Evolutionary conservation across 2,113 vertebrate species (phyloP), one percentile per base, ranked within the genome.

Genomic region (Chrysochloris asiatica): DNA sequence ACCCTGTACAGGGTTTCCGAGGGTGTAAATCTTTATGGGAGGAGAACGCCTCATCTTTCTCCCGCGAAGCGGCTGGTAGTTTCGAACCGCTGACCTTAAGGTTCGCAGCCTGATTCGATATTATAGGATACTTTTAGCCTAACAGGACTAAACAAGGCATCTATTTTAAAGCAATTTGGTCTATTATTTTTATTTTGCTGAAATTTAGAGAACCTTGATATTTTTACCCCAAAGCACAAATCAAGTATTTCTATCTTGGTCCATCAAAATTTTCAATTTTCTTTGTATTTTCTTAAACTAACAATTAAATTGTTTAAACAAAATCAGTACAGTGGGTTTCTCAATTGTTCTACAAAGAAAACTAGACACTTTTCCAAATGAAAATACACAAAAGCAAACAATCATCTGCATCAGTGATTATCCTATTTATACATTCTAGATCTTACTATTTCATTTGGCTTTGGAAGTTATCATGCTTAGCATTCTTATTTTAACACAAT

Each of bases 221-320:
- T 56, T 85, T 52, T 63, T 77, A 78, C 54, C 65, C 63, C 4
- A 63, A 89, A 93, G 28, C 13, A 91, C 19, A 89, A 86, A 8
- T 69, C 36, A 83, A 48, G 8, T 24, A 48, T 80, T 56, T 80
- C 24, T 16, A 76, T 71, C 4, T n/a, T 79, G 28, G 38, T 16
- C 19, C 14, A 90, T 52, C 30, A 76, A 63, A 83, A 8, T 59
- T 83, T 88, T 83, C 33, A 92, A 1, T 86, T 94, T 63, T 84
- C n/a, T 93, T 26, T 56, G 3, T 72, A 45, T 54, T 89, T 86
- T 75, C 30, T 91, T 93, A 41, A 92, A 36, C 36, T 24, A 92
- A 4, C 4, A 77, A 4, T 88, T 82, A 13, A 86, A 2, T 88
- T 90, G 17, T 80, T 84, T 81, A 83, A 69, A 88, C 4, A 90